These are phyloP conservation scores for Nyleta sp. DNA, from an alignment of 2,888 invertebrate species.

Conservation along the genomic window DNA sequence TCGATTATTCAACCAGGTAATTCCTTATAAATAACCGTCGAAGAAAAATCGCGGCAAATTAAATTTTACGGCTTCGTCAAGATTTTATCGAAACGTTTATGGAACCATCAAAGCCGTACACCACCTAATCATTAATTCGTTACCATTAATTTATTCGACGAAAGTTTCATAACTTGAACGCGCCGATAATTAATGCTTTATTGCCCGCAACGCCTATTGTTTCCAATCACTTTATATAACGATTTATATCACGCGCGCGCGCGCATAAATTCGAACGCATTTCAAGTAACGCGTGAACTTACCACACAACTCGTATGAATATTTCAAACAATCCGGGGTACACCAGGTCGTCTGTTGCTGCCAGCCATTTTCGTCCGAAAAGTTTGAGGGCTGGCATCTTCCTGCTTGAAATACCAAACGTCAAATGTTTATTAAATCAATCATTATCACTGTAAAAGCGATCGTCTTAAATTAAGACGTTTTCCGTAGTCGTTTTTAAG, in stretches of 20 bases:
- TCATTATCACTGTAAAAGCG: too few relatives aligned
- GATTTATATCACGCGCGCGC: not conserved
- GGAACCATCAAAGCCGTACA: not conserved
- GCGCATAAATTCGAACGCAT: not conserved
- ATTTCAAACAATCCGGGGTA: constrained; percentile 93
- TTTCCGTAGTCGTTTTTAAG: too few relatives aligned
- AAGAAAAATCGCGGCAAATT: not conserved
- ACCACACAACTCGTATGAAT: constrained; percentile 89
- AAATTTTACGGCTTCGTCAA: not conserved
- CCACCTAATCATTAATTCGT: constrained; percentile 12
- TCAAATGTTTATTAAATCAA: not conserved
- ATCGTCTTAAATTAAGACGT: too few relatives aligned
- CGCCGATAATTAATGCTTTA: constrained; percentile 18
- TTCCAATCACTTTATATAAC: constrained; percentile 28
- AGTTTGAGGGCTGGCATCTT: constrained; percentile 94
- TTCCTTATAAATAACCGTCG: too few relatives aligned
- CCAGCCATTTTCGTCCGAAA: constrained; percentile 95
- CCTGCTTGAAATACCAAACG: constrained; percentile 56
- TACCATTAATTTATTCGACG: constrained; percentile 21
- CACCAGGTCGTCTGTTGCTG: constrained; percentile 96
- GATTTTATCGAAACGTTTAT: not conserved
- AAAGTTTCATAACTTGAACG: constrained; percentile 14
- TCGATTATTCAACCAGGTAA: too few relatives aligned
- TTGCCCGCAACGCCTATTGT: constrained; percentile 13
- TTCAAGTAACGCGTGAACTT: constrained; percentile 71